Base-by-base conservation (phyloP, 2,888 invertebrate species). In the Antheraea assamensis region DNA sequence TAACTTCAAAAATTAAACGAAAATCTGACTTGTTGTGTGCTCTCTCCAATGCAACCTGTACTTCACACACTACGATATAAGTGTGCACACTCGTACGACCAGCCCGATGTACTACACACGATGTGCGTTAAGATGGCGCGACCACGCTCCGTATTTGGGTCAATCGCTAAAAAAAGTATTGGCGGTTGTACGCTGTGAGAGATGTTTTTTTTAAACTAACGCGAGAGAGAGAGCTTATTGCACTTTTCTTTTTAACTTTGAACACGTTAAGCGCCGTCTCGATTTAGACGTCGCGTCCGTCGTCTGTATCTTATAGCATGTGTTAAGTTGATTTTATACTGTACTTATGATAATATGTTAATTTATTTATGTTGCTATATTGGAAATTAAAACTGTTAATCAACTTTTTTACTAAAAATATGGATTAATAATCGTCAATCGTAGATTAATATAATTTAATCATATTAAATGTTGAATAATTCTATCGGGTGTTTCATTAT, bases 151-250 rank as follows among this genome's bases (percentile, higher is more conserved):
- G 90, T 84, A 93, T 93, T 92, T 92, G 81, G 93, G 92, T 93
- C 93, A 93, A 90, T 90, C 90, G 91, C 87, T 89, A 87, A 91
- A 92, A 92, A 90, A 91, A 92, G 88, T 88, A 85, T 84, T 85
- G 61, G 78, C 82, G 73, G 70, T 70, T 42, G 52, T 58, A 68
- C 72, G 42, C 61, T 42, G n/a, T 10, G 21, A 30, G 58, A 73
- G 58, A 70, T 73, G 27, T 70, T 70, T 72, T 77, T n/a, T 82
- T 78, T 83, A 78, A 79, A 80, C 75, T 78, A 82, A 79, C 74
- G 71, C 74, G 84, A 84, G 84, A 81, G 68, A 72, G 72, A 72
- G 66, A 66, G 72, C 35, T 49, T 31, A 47, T 73, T 73, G 68
- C 77, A 75, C 72, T 75, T 79, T 81, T 79, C 76, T 78, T 79